Percentiles rank a stretch among this genome's conserved stretches.
These are phyloP conservation scores for Choristoneura fumiferana DNA, from an alignment of 1,140 invertebrate genomes.

Conservation along the genomic window DNA sequence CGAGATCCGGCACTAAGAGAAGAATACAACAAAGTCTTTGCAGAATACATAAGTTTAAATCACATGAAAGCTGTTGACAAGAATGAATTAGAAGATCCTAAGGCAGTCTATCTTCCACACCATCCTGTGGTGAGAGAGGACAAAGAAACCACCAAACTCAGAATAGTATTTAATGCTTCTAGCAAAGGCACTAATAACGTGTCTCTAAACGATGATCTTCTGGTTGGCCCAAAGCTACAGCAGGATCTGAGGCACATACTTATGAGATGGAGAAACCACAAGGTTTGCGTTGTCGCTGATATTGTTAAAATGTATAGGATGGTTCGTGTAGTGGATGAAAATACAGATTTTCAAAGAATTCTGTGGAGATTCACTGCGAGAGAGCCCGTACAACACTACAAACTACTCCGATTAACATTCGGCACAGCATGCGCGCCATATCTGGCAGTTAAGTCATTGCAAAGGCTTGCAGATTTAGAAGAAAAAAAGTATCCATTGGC, in stretches of 20 bases:
- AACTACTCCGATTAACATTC: conserved; percentile 49
- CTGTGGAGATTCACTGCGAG: conserved; percentile 47
- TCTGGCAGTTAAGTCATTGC: conserved; percentile 44
- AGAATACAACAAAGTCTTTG: conserved; percentile 46
- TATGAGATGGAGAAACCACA: conserved; percentile 59
- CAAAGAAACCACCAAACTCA: conserved; percentile 43
- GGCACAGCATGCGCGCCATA: conserved; percentile 54
- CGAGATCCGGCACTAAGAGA: conserved; percentile 33
- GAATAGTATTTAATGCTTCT: conserved; percentile 56
- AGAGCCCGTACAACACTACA: conserved; percentile 28
- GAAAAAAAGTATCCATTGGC: conserved; percentile 32
- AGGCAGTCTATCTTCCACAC: conserved; percentile 42
- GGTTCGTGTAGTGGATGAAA: conserved; percentile 38
- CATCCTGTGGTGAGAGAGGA: conserved; percentile 42
- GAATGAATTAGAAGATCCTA: conserved; percentile 25
- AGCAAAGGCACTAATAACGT: conserved; percentile 42
- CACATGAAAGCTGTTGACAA: conserved; percentile 42
- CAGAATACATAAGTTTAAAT: conserved; percentile 48
- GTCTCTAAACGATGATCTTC: conserved; percentile 61
- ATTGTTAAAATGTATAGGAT: conserved; percentile 65
- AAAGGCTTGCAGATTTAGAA: conserved; percentile 45
- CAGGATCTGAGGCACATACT: conserved; percentile 59
- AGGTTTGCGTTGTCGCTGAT: conserved; percentile 59
- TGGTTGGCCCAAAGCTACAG: conserved; percentile 64
- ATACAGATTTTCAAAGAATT: conserved; percentile 59